Base-by-base conservation (phyloP, 1,140 invertebrate genomes). In the Frieseomelitta varia region DNA sequence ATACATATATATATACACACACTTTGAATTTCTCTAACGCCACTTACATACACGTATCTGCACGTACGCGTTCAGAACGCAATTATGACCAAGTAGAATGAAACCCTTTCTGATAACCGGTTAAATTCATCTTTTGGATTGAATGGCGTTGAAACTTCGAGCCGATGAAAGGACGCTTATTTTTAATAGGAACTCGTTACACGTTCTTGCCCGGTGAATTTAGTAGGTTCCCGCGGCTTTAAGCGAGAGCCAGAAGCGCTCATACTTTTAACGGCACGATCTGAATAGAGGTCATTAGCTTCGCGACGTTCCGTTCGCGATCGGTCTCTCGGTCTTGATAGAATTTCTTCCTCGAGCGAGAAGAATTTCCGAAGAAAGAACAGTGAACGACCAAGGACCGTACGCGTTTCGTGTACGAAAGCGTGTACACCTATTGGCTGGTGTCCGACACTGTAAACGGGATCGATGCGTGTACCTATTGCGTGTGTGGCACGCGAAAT, bases 401-500 rank as follows among this genome's bases (percentile, higher is more conserved):
- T 39, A 39, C 39, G 6, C 39, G 39, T 34, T 24, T 63, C 63
- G 17, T 11, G 83, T 67, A 69, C 67, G 30, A 47, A 17, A 17
- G 30, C 19, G 8, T 3, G 75, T 14, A 24, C 80, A 53, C 55
- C 58, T 58, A 81, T 88, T 73, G 65, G 81, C 55, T 68, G 63
- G 63, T 27, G 11, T 55, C 21, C 19, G 68, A 61, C 19, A 11
- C 73, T n/a, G 61, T 39, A 56, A 27, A 19, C 73, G 68, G 34
- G 69, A 87, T 90, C 61, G 53, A 78, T 75, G 65, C 81, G 75
- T 84, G 63, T 77, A 85, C 34, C 69, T 71, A 56, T 79, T 61
- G 81, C 79, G 73, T 81, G 47, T 56, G 67, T 58, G 73, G 81
- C 84, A 88, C 68, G 75, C 85, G 91, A 90, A 87, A 90, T 91